phyloP scores from a whole-genome alignment of 2,888 invertebrate species.

The Cryptophagus acutangulus region DNA sequence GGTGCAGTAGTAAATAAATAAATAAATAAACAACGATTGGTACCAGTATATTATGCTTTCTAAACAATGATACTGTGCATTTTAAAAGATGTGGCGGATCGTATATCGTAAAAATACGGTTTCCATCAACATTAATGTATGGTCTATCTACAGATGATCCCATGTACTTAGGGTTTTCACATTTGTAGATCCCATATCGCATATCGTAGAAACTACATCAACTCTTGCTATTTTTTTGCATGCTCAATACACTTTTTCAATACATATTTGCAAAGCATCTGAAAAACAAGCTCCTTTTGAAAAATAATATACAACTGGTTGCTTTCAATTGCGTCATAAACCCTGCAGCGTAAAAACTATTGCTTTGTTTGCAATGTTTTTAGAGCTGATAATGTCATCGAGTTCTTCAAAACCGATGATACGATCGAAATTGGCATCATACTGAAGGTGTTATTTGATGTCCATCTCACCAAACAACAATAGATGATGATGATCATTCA shows the following conservation, averaged over 20 bases:
- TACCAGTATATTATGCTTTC: constrained; percentile 21
- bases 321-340: not conserved
- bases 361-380: constrained; percentile 3
- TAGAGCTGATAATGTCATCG: not conserved
- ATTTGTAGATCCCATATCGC: constrained; percentile 12
- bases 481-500: too few species aligned
- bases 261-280: constrained; percentile 6
- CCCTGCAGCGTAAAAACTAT: constrained; percentile 7
- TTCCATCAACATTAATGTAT: constrained; percentile 6
- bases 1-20: too few species aligned
- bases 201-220: constrained; percentile 11
- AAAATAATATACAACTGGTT: constrained; percentile 1
- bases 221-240: constrained; percentile 3
- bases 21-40: too few species aligned
- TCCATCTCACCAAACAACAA: constrained; percentile 23
- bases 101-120: constrained; percentile 13
- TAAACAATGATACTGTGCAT: constrained; percentile 16
- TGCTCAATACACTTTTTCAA: constrained; percentile 4
- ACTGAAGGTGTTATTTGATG: constrained; percentile 16
- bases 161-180: constrained; percentile 14
- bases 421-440: constrained; percentile 10
- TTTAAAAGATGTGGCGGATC: constrained; percentile 19
- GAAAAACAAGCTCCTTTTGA: constrained; percentile 4
- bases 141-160: constrained; percentile 5
- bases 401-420: constrained; percentile 19